phyloP scores from a whole-genome alignment of 2,797 vertebrate species.

The Sebastes melanostomus region DNA sequence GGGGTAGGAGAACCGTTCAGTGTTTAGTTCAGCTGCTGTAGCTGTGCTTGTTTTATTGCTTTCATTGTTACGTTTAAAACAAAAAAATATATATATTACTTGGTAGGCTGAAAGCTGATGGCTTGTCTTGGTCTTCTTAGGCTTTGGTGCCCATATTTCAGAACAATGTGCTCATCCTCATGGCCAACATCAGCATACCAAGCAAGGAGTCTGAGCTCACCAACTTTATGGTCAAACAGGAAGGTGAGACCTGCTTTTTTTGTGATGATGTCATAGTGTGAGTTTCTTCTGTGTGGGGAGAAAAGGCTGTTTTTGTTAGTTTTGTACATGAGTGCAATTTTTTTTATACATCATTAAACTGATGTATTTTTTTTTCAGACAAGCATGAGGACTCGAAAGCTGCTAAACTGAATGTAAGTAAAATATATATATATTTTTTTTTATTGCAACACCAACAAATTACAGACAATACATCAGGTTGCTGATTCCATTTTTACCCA shows the following conservation, averaged over 20 bases:
- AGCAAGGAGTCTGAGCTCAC: slow-evolving; percentile 75
- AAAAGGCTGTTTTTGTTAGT: background rate
- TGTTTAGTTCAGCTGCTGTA: background rate
- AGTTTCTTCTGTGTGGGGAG: background rate
- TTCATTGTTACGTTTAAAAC: background rate
- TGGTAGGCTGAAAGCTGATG: background rate
- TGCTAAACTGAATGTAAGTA: slow-evolving; percentile 86
- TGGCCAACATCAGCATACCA: slow-evolving; percentile 88
- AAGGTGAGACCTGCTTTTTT: slow-evolving; percentile 76
- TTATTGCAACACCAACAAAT: no score
- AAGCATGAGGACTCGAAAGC: slow-evolving; percentile 89
- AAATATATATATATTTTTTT: background rate
- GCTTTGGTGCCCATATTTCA: slow-evolving; percentile 83
- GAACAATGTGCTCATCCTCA: slow-evolving; percentile 87
- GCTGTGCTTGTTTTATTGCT: background rate
- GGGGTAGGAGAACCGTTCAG: slow-evolving; percentile 71
- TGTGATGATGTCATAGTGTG: background rate
- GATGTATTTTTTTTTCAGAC: slow-evolving; percentile 59
- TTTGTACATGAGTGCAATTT: background rate
- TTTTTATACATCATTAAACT: background rate
- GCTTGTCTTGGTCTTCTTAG: slow-evolving; percentile 45
- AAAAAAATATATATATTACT: background rate
- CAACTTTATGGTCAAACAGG: slow-evolving; percentile 86
- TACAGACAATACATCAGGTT: no score
- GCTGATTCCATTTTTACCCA: no score